Evolutionary conservation across 2,888 invertebrate species (phyloP), one percentile per base, ranked within the genome.

Genomic region (Drosophila buzzatii): DNA sequence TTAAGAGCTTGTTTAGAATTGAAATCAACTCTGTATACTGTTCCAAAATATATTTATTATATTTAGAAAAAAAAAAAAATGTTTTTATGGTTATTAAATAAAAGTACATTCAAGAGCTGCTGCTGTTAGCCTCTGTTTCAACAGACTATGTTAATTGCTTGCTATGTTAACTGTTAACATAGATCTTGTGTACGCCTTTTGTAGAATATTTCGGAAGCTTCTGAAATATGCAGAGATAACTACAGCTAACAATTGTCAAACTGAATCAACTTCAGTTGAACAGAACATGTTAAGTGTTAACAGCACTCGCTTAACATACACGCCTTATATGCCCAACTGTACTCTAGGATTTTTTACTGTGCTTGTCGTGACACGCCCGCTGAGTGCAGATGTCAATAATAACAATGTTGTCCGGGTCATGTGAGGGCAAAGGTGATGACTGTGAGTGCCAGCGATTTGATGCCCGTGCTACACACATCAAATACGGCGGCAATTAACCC

Each of bases 401-500:
- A 56, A 69, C 59, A 64, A 33, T 70, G 70, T 76, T 73, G 65
- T 16, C 20, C 66, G 41, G 73, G 70, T 73, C 60, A 73, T 45
- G 49, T 31, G 70, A 51, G 70, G 62, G 42, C 65, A 73, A 60
- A 57, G 52, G 51, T 52, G 64, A 18, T n/a, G 57, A 1, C 63
- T 41, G 75, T 49, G 49, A 51, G 58, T 61, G 52, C 58, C 69
- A 55, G 18, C 60, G 61, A 52, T 76, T 76, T 66, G n/a, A 60
- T 76, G 70, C 23, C 47, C 33, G 44, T 53, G 73, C 39, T 37
- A 27, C 37, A 23, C 35, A 51, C 61, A 61, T 35, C 42, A 61
- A 77, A 57, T 51, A 47, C 45, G 55, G n/a, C 47, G 67, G 70
- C 82, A 73, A 82, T 85, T 85, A 85, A 86, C 85, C 85, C 82